These are phyloP conservation scores for Ibidorhyncha struthersii DNA, from an alignment of 2,113 vertebrate species.

Conservation along the genomic window DNA sequence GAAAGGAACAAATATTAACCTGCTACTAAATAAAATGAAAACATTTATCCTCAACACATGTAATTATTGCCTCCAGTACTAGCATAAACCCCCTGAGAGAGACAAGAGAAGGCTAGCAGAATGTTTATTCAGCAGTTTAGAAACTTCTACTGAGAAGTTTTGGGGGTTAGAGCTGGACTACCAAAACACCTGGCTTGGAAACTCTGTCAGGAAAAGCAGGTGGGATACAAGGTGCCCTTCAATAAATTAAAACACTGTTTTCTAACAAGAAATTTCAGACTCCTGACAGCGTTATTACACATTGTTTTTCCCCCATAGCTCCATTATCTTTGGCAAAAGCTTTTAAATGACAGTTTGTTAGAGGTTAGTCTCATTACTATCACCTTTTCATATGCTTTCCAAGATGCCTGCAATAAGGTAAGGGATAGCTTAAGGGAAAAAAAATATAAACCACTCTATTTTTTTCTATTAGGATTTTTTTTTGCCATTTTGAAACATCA, in stretches of 20 bases:
- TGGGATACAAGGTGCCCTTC: neutral
- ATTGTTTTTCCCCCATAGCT: neutral
- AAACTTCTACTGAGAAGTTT: neutral
- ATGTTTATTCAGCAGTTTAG: neutral
- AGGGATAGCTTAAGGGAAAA: neutral
- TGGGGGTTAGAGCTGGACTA: neutral
- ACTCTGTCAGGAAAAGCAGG: neutral
- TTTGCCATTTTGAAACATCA: neutral
- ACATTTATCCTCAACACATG: neutral
- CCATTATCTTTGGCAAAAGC: neutral
- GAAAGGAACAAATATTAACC: slow-evolving; percentile 13
- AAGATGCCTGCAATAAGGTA: neutral
- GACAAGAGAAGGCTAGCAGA: neutral
- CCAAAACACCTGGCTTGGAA: neutral
- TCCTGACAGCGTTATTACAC: neutral
- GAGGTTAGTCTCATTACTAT: neutral
- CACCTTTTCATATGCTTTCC: neutral
- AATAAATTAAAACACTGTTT: neutral
- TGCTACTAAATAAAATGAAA: slow-evolving; percentile 2
- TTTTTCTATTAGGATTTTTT: neutral
- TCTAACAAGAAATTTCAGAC: neutral
- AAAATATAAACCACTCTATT: neutral
- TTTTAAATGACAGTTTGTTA: neutral
- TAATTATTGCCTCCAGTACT: neutral
- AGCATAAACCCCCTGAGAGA: neutral